Conservation (phyloP, 2,797 vertebrate genomes). For the Hypotaenidia philippensis region DNA sequence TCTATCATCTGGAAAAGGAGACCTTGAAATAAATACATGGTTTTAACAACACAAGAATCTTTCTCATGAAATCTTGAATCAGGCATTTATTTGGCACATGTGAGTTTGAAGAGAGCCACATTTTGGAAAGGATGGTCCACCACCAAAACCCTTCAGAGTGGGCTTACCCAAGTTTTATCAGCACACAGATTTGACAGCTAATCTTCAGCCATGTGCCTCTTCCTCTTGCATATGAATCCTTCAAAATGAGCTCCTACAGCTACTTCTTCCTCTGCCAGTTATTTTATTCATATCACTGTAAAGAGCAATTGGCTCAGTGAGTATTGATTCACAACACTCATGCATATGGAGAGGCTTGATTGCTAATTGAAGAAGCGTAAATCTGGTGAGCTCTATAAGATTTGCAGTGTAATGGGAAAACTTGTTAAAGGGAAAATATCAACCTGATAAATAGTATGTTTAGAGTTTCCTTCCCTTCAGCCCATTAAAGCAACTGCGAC, state of each 20-base stretch:
- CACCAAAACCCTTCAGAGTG: not conserved
- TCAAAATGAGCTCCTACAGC: not conserved
- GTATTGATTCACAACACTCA: not conserved
- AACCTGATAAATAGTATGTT: slow-evolving; percentile 13
- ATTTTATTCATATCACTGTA: not conserved
- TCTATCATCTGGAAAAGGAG: not conserved
- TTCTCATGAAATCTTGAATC: not conserved
- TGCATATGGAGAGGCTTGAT: slow-evolving; percentile 20
- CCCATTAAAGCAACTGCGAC: not conserved
- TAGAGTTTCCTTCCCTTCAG: not conserved
- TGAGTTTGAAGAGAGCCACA: not conserved
- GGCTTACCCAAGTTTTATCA: not conserved
- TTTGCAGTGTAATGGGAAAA: not conserved
- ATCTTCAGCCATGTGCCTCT: not conserved
- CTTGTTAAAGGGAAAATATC: slow-evolving; percentile 33
- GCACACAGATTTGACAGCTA: not conserved
- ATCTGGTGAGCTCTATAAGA: slow-evolving; percentile 7
- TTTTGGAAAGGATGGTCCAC: not conserved
- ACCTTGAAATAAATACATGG: not conserved
- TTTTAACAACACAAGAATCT: not conserved
- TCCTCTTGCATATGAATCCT: not conserved
- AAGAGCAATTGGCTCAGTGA: not conserved
- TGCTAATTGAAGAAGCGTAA: slow-evolving; percentile 40
- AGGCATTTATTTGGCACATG: rapidly evolving
- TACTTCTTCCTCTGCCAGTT: not conserved